These are phyloP conservation scores for Caenorhabditis sp. DNA, from an alignment of 2,888 invertebrate species.

Conservation along the genomic window DNA sequence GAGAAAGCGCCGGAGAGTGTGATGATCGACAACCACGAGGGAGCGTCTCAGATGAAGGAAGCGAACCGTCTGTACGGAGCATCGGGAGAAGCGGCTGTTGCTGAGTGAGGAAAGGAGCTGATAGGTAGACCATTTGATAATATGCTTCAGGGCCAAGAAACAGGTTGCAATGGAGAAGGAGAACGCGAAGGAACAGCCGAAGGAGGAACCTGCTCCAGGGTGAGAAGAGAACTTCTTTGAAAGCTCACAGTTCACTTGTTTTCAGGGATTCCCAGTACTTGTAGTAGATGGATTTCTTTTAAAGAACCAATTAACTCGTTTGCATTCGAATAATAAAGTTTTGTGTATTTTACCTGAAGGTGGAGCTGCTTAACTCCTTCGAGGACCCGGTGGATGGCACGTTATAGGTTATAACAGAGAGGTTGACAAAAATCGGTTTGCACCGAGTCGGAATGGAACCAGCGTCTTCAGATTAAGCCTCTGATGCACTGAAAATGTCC, in stretches of 20 bases:
- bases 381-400: too few relatives aligned
- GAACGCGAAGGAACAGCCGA: neutral
- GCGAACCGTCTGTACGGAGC: neutral
- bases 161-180: neutral
- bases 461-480: too few relatives aligned
- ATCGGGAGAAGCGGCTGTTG: neutral
- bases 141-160: neutral
- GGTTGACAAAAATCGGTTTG: too few relatives aligned
- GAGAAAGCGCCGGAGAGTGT: neutral
- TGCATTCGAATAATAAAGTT: too few relatives aligned
- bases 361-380: too few relatives aligned
- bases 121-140: neutral
- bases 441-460: too few relatives aligned
- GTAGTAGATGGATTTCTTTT: too few relatives aligned
- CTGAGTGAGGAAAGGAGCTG: neutral
- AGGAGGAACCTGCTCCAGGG: neutral
- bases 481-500: too few relatives aligned
- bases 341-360: too few relatives aligned
- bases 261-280: neutral
- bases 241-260: too few relatives aligned
- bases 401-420: too few relatives aligned
- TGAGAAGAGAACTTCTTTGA: neutral
- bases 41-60: neutral
- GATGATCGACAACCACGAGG: neutral
- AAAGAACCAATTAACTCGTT: too few relatives aligned